Percentiles rank a stretch among this genome's conserved stretches.
Evolutionary conservation across 2,797 vertebrate species (phyloP).

Genomic region (Cossypha caffra): DNA sequence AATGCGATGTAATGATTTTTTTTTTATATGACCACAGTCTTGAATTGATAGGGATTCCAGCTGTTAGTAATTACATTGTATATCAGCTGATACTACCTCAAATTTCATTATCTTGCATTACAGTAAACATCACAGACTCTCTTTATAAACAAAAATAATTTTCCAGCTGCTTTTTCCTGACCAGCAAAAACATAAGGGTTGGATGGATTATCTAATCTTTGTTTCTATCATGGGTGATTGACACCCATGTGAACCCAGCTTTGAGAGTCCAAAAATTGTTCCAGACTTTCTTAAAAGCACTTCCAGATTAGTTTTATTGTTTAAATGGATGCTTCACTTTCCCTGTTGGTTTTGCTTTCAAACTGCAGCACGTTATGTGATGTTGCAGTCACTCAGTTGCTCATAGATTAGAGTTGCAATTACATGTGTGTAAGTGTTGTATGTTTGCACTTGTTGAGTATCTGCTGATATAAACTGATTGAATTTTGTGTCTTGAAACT

Average conservation of each 20-base stretch:
- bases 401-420: not conserved
- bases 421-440: not conserved
- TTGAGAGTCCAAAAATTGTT: not conserved
- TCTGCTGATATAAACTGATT: not conserved
- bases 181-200: not conserved
- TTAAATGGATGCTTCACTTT: not conserved
- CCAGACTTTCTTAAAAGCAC: not conserved
- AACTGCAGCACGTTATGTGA: not conserved
- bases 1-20: not conserved
- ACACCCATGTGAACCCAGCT: not conserved
- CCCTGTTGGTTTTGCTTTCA: not conserved
- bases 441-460: not conserved
- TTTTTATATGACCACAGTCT: not conserved
- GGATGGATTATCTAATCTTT: not conserved
- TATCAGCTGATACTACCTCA: not conserved
- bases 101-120: not conserved
- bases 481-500: not conserved
- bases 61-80: not conserved
- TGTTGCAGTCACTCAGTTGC: not conserved
- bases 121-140: not conserved
- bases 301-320: not conserved
- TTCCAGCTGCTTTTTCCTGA: not conserved
- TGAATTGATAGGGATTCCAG: not conserved
- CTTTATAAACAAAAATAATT: not conserved
- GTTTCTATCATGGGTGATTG: not conserved